Conservation (phyloP, 2,888 invertebrate species). For the Oscheius sp. region DNA sequence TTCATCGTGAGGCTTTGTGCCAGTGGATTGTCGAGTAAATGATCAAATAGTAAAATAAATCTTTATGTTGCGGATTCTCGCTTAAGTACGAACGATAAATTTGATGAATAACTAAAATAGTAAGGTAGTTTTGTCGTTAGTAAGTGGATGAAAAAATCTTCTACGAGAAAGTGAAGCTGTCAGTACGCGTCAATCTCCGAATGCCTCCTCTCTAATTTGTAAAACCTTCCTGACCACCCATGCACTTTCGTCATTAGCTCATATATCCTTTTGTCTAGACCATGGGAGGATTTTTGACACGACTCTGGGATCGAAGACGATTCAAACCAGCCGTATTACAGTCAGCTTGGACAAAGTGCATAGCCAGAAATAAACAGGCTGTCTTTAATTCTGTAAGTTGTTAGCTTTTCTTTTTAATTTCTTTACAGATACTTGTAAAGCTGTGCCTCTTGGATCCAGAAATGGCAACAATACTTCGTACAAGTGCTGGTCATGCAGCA, state of each 20-base stretch:
- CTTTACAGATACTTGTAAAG: constrained; percentile 17
- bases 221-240: too few relatives aligned
- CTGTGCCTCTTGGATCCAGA: constrained; percentile 7
- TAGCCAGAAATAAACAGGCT: constrained; percentile 2
- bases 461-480: constrained; percentile 11
- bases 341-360: constrained; percentile 29
- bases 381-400: constrained; percentile 17
- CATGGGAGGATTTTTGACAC: constrained; percentile 33
- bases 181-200: too few relatives aligned
- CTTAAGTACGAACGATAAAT: too few relatives aligned
- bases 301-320: constrained; percentile 31
- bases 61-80: too few relatives aligned
- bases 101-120: too few relatives aligned
- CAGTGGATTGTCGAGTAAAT: too few relatives aligned
- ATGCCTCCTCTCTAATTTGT: too few relatives aligned
- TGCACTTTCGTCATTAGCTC: not conserved
- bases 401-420: not conserved
- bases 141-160: too few relatives aligned
- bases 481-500: constrained; percentile 15
- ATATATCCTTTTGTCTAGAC: not conserved
- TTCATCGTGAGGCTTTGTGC: constrained; percentile 4
- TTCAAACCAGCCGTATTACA: constrained; percentile 25
- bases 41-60: too few relatives aligned
- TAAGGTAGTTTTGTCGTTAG: too few relatives aligned
- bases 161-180: too few relatives aligned